phyloP scores from a whole-genome alignment of 2,888 invertebrate species.

The Sceliomorpha sp. region DNA sequence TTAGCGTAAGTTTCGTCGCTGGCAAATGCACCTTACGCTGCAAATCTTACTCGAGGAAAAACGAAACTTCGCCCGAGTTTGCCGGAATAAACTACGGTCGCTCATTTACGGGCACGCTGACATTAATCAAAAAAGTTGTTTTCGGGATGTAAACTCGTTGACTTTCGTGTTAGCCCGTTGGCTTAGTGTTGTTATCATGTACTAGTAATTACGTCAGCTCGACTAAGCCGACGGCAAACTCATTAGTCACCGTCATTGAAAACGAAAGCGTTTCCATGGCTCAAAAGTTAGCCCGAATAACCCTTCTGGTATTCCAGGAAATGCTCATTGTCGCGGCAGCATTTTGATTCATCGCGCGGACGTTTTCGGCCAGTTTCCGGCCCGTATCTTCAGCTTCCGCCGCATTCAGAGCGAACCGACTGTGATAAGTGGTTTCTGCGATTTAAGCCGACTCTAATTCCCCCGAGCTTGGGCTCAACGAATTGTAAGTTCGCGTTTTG shows the following conservation, averaged over 20 bases:
- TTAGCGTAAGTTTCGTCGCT: too few species aligned
- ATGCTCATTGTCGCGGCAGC: constrained; percentile 7
- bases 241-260: constrained; percentile 2
- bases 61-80: too few species aligned
- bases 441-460: constrained; percentile 16
- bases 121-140: neutral
- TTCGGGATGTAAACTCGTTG: neutral
- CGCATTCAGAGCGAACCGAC: constrained; percentile 17
- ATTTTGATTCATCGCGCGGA: constrained; percentile 12
- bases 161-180: too few species aligned
- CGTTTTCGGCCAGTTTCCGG: constrained; percentile 25
- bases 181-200: neutral
- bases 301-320: constrained; percentile 11
- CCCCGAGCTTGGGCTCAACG: constrained; percentile 8
- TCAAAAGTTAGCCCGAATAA: constrained; percentile 1
- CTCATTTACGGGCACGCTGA: too few species aligned
- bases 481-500: constrained; percentile 6
- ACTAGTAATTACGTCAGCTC: neutral
- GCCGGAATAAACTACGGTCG: too few species aligned
- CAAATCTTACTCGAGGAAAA: too few species aligned
- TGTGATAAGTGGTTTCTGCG: constrained; percentile 11
- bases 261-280: constrained; percentile 3
- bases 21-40: too few species aligned
- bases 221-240: neutral
- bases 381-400: constrained; percentile 18